Conservation (phyloP, 92 coral and sea anemone species). For the Isaurus tuberculatus region DNA sequence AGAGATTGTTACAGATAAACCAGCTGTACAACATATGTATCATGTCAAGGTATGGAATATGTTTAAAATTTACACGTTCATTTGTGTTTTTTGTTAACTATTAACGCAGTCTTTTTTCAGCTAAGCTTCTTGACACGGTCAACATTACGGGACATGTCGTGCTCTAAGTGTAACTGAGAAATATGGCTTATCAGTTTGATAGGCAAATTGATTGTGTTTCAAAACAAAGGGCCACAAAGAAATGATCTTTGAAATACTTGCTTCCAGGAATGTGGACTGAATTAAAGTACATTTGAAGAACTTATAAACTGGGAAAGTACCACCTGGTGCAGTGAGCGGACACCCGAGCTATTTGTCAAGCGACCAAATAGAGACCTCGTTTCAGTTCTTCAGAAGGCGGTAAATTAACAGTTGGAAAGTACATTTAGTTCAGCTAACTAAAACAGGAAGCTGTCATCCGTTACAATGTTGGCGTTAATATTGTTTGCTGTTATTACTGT, state of each 20-base stretch:
- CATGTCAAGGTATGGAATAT: slow-evolving; percentile 16
- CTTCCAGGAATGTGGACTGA: slow-evolving; percentile 13
- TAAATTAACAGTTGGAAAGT: slow-evolving; percentile 6
- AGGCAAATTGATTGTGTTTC: background rate
- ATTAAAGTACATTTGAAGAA: background rate
- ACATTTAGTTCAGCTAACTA: background rate
- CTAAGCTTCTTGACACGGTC: background rate
- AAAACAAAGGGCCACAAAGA: background rate
- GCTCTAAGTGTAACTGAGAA: background rate
- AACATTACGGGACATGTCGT: background rate
- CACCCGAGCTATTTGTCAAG: background rate
- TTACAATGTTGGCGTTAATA: slow-evolving; percentile 23
- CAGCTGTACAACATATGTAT: background rate
- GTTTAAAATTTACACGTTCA: background rate
- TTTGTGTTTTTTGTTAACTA: background rate
- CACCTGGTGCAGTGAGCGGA: slow-evolving; percentile 3
- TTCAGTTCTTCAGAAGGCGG: background rate
- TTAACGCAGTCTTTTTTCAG: slow-evolving; percentile 15
- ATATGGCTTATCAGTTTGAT: background rate
- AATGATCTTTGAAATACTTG: slow-evolving; percentile 26
- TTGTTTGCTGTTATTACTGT: slow-evolving; percentile 8
- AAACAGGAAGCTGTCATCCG: slow-evolving; percentile 40
- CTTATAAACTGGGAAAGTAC: background rate
- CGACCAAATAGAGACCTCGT: background rate
- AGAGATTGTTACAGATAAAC: background rate